Conservation (phyloP, 2,888 invertebrate species). For the Rhamphomyia laevipes region DNA sequence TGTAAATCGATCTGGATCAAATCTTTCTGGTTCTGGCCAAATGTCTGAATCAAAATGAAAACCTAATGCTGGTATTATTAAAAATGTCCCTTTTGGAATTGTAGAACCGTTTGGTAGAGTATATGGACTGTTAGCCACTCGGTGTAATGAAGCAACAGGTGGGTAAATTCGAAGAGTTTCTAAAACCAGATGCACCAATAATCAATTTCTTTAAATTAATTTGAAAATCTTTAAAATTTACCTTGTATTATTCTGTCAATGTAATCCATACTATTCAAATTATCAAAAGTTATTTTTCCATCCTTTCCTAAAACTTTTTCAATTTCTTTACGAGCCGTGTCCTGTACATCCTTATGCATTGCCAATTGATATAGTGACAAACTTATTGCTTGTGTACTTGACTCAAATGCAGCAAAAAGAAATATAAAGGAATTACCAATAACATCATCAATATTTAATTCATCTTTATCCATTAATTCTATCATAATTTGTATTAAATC, state of each 20-base stretch:
- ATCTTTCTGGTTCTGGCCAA: slow-evolving; percentile 29
- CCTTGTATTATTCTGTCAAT: slow-evolving; percentile 34
- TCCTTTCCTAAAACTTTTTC: slow-evolving; percentile 24
- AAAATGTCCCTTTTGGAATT: slow-evolving; percentile 21
- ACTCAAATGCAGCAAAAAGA: slow-evolving; percentile 40
- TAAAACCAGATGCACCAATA: neutral
- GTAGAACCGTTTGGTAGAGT: slow-evolving; percentile 19
- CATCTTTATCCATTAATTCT: slow-evolving; percentile 8
- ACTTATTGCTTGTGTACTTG: slow-evolving; percentile 33
- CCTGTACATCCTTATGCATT: slow-evolving; percentile 34
- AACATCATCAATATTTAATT: slow-evolving; percentile 32
- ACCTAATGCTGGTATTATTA: slow-evolving; percentile 22
- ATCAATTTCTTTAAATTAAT: neutral
- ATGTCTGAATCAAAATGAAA: slow-evolving; percentile 30
- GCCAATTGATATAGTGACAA: slow-evolving; percentile 38
- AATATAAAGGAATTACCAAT: slow-evolving; percentile 41
- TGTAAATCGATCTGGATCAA: slow-evolving; percentile 31
- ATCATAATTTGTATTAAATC: slow-evolving; percentile 16
- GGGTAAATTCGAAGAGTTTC: slow-evolving; percentile 14
- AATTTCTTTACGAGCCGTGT: slow-evolving; percentile 31
- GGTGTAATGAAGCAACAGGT: slow-evolving; percentile 9
- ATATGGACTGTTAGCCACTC: slow-evolving; percentile 6
- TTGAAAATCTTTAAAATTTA: slow-evolving; percentile 14
- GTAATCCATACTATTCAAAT: slow-evolving; percentile 33
- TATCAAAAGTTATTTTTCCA: slow-evolving; percentile 32